Base-by-base conservation (phyloP, 2,888 invertebrate species). In the Disparrhopalites patrizii region DNA sequence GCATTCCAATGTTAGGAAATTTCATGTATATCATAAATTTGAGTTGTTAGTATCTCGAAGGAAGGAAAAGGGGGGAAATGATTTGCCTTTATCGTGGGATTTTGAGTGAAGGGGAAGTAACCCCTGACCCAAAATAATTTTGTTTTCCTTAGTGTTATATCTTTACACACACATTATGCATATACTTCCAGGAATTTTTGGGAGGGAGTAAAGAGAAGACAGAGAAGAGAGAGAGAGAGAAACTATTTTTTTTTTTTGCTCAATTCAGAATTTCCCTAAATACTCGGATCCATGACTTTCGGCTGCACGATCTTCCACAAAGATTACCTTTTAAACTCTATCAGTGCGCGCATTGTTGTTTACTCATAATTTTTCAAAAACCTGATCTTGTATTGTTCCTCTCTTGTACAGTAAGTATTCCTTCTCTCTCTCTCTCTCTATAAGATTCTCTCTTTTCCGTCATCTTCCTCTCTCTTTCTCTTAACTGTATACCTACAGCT, bases 41-140 rank as follows among this genome's bases (percentile, higher is more conserved):
- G 15, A 36, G 36, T 36, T 36, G 36, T 36, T 36, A 15, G 7
- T 10, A 18, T 20, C 43, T 43, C 43, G 43, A 43, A 43, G 8
- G n/a, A 43, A 43, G 43, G 43, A 43, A 20, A 52, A 28, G 30
- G n/a, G 30, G 25, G 52, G 8, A 56, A 36, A 57, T 57, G 40
- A 57, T 57, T 57, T 27, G 18, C 31, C 33, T 55, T 31, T 31
- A 55, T 40, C 54, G 54, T 54, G 54, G 54, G 54, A 54, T 54
- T 47, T 47, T 54, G 54, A 30, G 54, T 54, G 54, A 36, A 57
- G 36, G 30, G 56, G 57, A 57, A 57, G 40, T 57, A 57, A 57
- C 57, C 57, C 57, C 36, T 57, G 57, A 57, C 57, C 57, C 57
- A 57, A 40, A 57, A 57, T 57, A 57, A 40, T 40, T 38, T 57